Conservation (phyloP, 2,113 vertebrate species). For the Papio anubis region DNA sequence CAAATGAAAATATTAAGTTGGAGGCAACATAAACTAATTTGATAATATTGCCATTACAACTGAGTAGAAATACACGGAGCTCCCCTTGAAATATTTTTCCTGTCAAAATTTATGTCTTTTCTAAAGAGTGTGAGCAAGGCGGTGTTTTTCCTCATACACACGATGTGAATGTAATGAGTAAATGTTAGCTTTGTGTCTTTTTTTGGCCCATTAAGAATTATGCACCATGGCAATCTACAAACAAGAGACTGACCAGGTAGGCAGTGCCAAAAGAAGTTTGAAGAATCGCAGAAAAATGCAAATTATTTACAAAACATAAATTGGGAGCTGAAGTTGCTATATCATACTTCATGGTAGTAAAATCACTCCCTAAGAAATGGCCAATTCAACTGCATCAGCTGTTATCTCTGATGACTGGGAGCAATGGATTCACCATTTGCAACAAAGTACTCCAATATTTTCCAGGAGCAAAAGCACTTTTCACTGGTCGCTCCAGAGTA, state of each 20-base stretch:
- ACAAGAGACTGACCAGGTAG: conserved; percentile 73
- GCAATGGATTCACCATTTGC: neutral
- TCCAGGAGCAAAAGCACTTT: conserved; percentile 66
- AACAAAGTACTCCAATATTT: conserved; percentile 63
- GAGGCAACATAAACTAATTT: conserved; percentile 49
- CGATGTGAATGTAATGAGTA: conserved; percentile 58
- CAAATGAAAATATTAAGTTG: conserved; percentile 62
- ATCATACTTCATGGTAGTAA: neutral
- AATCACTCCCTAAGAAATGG: neutral
- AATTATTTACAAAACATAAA: conserved; percentile 58
- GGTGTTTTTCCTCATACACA: conserved; percentile 49
- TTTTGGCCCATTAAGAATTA: conserved; percentile 56
- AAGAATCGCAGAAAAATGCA: conserved; percentile 63
- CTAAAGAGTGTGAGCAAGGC: neutral
- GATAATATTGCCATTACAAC: conserved; percentile 63
- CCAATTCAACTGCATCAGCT: fast-evolving
- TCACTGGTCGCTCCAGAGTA: conserved; percentile 39
- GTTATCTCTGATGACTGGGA: neutral
- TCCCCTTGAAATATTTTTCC: conserved; percentile 66
- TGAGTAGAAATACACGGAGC: conserved; percentile 16
- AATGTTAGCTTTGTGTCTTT: conserved; percentile 71
- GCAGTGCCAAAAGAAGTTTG: conserved; percentile 63
- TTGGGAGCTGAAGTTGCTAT: neutral
- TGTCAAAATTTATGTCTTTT: conserved; percentile 67
- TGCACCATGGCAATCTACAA: conserved; percentile 73